Evolutionary conservation across 1,140 invertebrate genomes (phyloP), one percentile per base, ranked within the genome.

Genomic region (Cydia pomonella): DNA sequence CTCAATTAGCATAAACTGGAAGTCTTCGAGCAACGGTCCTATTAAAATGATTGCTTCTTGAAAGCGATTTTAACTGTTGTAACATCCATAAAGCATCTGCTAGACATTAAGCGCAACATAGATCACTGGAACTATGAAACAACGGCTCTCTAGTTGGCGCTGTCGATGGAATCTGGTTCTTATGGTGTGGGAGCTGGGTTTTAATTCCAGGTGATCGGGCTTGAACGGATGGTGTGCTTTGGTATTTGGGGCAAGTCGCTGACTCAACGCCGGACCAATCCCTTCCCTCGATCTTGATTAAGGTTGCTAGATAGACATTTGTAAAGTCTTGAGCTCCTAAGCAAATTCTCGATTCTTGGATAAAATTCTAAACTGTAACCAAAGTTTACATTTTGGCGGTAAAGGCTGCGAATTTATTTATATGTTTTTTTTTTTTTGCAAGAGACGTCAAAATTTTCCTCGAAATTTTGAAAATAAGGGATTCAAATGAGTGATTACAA

Each of bases 241-340:
- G 89, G 89, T 88, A 92, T 92, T 91, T 92, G 89, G 90, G 87
- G 79, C 89, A 91, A 82, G 82, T 78, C 84, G 88, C 87, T 92
- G 90, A 92, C 84, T 92, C 90, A 92, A 90, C 89, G 83, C 79
- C 81, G 81, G 85, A 87, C 85, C 87, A 89, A 89, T 90, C 89
- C 90, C 85, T 90, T 89, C 85, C 80, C 84, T 87, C 76, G 53
- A 59, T 59, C 53, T 59, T 59, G 53, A 59, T 59, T 59, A 59
- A 59, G 53, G 53, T 59, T 59, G 53, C 53, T n/a, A 59, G 53
- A 50, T 50, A 59, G 53, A 59, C 18, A 18, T 21, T 18, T 9
- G 47, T 59, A 21, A 59, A 59, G n/a, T 59, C n/a, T 50, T 59
- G 53, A 59, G 18, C 16, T 50, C 47, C 18, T 50, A 6, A 50